phyloP scores from a whole-genome alignment of 2,797 vertebrate genomes.

The Gallirallus australis region DNA sequence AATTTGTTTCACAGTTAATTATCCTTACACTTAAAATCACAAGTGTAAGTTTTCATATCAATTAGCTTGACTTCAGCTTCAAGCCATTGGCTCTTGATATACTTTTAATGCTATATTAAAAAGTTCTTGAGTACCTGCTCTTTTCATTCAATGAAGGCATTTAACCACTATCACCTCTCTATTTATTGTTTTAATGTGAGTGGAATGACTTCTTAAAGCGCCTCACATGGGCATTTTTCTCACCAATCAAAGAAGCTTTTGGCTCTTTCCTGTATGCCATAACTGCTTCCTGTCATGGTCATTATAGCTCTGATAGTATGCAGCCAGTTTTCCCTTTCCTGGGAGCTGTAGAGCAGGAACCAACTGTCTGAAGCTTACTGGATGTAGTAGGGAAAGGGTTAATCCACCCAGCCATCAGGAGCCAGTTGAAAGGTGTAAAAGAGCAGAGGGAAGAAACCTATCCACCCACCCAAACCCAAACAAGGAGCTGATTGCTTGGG shows the following conservation, averaged over 20 bases:
- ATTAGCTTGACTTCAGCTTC: neutral
- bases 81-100: neutral
- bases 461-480: too few relatives aligned
- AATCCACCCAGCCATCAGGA: neutral
- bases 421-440: neutral
- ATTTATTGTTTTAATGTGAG: neutral
- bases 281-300: neutral
- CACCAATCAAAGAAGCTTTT: neutral
- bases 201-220: neutral
- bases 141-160: neutral
- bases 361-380: neutral
- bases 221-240: neutral
- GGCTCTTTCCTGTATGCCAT: neutral
- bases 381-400: neutral
- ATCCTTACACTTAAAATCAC: neutral
- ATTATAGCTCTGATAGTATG: rapidly evolving
- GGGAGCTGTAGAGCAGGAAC: neutral
- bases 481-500: rapidly evolving
- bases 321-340: neutral
- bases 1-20: neutral
- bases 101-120: neutral
- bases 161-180: neutral
- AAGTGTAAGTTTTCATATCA: neutral
- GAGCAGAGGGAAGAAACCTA: neutral
- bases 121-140: neutral